A percentile compares a stretch with the other conserved stretches of the same genome.
Conservation (phyloP, 2,888 invertebrate species). For the Dynastes grantii region DNA sequence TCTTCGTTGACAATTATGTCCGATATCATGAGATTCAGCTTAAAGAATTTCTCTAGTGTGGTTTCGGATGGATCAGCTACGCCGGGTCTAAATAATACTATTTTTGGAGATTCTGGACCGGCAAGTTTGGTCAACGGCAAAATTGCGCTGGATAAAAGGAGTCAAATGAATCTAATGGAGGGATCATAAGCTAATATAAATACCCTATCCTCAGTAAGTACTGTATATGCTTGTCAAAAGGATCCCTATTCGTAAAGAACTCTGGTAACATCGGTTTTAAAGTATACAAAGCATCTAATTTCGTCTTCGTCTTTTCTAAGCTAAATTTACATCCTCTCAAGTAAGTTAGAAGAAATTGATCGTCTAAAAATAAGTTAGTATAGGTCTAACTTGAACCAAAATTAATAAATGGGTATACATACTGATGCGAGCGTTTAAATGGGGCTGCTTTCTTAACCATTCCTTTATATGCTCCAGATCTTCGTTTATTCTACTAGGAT, state of each 20-base stretch:
- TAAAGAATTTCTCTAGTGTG: conserved; percentile 66
- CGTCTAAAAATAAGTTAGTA: conserved; percentile 68
- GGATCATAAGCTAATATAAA: conserved; percentile 44
- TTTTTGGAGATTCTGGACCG: conserved; percentile 63
- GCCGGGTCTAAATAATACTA: conserved; percentile 64
- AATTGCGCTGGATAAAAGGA: conserved; percentile 31
- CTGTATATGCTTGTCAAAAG: conserved; percentile 62
- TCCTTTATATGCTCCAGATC: conserved; percentile 73
- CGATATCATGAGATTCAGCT: conserved; percentile 73
- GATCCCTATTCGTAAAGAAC: conserved; percentile 69
- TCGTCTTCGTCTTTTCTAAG: conserved; percentile 76
- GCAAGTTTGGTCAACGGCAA: conserved; percentile 59
- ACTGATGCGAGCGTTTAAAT: conserved; percentile 74
- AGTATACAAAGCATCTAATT: conserved; percentile 76
- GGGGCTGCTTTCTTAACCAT: conserved; percentile 75
- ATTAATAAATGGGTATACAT: conserved; percentile 62
- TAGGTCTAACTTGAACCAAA: too few species aligned
- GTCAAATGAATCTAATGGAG: background rate
- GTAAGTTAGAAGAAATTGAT: conserved; percentile 77
- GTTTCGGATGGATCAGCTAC: conserved; percentile 59
- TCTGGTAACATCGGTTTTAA: conserved; percentile 73
- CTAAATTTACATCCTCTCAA: conserved; percentile 79
- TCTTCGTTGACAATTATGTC: conserved; percentile 77
- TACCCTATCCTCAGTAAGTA: conserved; percentile 69
- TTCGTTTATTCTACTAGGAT: conserved; percentile 68